A percentile compares a stretch with the other conserved stretches of the same genome.
Conservation (phyloP, 2,888 invertebrate genomes). For the Mesorhabditis belari region DNA sequence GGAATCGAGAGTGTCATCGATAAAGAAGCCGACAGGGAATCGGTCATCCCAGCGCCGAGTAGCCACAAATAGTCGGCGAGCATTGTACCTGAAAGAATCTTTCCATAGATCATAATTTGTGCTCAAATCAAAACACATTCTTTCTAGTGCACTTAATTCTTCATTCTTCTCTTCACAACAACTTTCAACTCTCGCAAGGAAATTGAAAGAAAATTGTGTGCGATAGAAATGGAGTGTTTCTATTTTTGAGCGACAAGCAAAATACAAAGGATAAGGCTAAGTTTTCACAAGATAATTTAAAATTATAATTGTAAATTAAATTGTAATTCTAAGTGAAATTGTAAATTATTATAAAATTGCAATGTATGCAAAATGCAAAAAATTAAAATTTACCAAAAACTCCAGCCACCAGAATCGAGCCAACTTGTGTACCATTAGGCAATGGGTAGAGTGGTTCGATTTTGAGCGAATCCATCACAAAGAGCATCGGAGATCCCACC, state of each 20-base stretch:
- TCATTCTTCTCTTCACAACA: not conserved
- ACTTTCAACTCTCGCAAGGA: not conserved
- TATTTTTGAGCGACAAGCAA: not conserved
- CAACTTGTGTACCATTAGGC: constrained; percentile 74
- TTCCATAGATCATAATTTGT: no score
- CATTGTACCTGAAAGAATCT: constrained; percentile 66
- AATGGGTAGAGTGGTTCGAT: constrained; percentile 74
- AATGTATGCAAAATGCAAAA: not conserved
- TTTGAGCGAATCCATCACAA: constrained; percentile 70
- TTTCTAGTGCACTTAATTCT: no score
- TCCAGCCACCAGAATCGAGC: constrained; percentile 22
- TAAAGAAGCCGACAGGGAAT: constrained; percentile 78
- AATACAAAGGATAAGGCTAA: not conserved
- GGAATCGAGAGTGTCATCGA: constrained; percentile 80
- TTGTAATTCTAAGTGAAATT: no score
- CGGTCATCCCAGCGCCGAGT: constrained; percentile 88
- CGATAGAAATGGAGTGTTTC: no score
- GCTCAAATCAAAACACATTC: no score
- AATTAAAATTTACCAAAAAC: constrained; percentile 14
- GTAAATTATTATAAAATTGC: not conserved
- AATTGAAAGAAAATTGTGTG: no score
- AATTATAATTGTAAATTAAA: no score
- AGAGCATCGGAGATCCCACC: constrained; percentile 80
- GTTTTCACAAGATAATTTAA: not conserved
- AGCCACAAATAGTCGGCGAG: constrained; percentile 85